phyloP scores from a whole-genome alignment of 2,113 vertebrate species.

The Rhea pennata region DNA sequence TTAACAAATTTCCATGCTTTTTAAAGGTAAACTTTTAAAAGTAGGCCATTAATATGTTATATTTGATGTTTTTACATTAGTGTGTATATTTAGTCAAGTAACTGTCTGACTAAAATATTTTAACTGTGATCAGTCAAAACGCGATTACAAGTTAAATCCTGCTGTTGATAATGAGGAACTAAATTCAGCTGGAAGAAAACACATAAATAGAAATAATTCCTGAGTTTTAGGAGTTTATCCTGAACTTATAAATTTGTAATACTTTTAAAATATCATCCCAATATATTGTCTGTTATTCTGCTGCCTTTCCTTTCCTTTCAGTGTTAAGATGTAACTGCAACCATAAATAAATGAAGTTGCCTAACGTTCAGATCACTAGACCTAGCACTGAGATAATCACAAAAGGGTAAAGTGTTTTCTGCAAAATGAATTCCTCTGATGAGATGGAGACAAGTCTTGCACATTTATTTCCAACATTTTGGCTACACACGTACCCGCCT shows the following conservation, averaged over 20 bases:
- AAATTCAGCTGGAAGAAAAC: background rate
- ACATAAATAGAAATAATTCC: background rate
- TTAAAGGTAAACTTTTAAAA: background rate
- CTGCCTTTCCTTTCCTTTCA: background rate
- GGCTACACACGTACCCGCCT: constrained; percentile 12
- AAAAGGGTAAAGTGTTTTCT: constrained; percentile 21
- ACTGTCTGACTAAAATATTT: constrained; percentile 9
- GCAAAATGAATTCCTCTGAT: constrained; percentile 15
- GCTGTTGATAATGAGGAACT: background rate
- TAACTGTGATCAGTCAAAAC: background rate
- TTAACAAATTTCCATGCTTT: background rate
- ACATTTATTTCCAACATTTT: constrained; percentile 53
- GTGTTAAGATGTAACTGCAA: background rate
- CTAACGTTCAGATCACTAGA: background rate
- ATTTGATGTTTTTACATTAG: background rate
- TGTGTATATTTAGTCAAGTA: background rate
- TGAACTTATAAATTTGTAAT: background rate
- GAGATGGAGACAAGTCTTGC: background rate
- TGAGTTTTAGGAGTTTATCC: background rate
- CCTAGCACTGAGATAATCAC: background rate
- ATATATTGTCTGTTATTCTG: background rate
- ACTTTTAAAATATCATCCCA: background rate
- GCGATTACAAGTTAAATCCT: background rate
- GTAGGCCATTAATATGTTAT: background rate
- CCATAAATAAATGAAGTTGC: background rate